Conservation (phyloP, 2,888 invertebrate genomes). For the Podotricha telesiphe region DNA sequence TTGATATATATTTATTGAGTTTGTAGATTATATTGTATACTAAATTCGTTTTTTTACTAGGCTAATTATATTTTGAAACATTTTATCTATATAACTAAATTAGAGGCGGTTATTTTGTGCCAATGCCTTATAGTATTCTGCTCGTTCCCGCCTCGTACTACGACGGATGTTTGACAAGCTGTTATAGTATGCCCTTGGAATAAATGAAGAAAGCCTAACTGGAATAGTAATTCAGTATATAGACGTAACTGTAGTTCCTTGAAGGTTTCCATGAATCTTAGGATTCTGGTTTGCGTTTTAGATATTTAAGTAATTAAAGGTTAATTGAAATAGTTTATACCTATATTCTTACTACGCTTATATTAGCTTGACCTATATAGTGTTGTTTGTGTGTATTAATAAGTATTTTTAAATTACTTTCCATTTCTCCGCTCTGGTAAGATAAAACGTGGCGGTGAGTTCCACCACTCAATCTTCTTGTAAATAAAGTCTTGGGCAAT, state of each 20-base stretch:
- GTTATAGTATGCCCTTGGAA: conserved; percentile 47
- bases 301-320: neutral
- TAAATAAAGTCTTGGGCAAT: no score
- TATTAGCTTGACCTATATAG: no score
- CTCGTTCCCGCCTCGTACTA: conserved; percentile 44
- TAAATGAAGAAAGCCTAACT: conserved; percentile 44
- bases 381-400: no score
- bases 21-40: no score
- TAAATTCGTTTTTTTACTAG: neutral
- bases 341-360: no score
- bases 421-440: no score
- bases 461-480: no score
- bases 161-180: conserved; percentile 48
- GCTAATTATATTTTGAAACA: neutral
- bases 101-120: conserved; percentile 38
- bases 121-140: conserved; percentile 43
- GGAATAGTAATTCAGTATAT: conserved; percentile 34
- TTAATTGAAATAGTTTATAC: no score
- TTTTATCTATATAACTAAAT: neutral
- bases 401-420: no score
- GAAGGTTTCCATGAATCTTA: conserved; percentile 19
- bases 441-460: no score
- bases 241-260: conserved; percentile 39
- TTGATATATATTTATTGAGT: no score
- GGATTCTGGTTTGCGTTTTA: conserved; percentile 6